Evolutionary conservation across 2,797 vertebrate species (phyloP).

Genomic region (Cyclura pinguis): DNA sequence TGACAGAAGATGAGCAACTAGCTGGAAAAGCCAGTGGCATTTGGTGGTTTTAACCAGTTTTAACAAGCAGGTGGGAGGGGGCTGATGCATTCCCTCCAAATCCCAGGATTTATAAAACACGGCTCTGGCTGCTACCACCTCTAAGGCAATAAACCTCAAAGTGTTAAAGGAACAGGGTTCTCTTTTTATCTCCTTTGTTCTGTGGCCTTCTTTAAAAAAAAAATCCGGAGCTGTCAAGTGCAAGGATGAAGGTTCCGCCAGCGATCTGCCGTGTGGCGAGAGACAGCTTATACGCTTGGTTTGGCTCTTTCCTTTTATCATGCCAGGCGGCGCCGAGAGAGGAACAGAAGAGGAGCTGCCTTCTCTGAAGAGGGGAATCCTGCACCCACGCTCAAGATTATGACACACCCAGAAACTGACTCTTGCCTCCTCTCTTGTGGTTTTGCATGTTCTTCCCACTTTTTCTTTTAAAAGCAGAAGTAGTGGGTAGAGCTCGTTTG

Average conservation of each 20-base stretch:
- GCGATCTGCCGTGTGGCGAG: neutral
- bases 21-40: constrained; percentile 16
- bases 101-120: constrained; percentile 47
- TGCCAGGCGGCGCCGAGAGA: neutral
- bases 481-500: constrained; percentile 43
- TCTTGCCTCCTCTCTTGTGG: constrained; percentile 6
- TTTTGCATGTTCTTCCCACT: neutral
- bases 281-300: neutral
- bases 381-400: constrained; percentile 31
- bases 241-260: constrained; percentile 12
- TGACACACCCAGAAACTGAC: constrained; percentile 20
- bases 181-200: constrained; percentile 35
- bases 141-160: constrained; percentile 47
- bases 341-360: neutral
- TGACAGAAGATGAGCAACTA: neutral
- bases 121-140: constrained; percentile 36
- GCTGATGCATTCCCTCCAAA: constrained; percentile 16
- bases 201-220: neutral
- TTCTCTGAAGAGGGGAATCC: constrained; percentile 28
- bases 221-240: constrained; percentile 35
- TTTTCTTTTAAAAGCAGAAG: constrained; percentile 37
- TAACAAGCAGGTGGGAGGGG: constrained; percentile 24
- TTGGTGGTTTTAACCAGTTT: constrained; percentile 9
- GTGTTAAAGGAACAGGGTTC: constrained; percentile 32
- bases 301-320: neutral